These are phyloP conservation scores for Ditylenchus weischeri DNA, from an alignment of 2,888 invertebrate genomes.

Conservation along the genomic window DNA sequence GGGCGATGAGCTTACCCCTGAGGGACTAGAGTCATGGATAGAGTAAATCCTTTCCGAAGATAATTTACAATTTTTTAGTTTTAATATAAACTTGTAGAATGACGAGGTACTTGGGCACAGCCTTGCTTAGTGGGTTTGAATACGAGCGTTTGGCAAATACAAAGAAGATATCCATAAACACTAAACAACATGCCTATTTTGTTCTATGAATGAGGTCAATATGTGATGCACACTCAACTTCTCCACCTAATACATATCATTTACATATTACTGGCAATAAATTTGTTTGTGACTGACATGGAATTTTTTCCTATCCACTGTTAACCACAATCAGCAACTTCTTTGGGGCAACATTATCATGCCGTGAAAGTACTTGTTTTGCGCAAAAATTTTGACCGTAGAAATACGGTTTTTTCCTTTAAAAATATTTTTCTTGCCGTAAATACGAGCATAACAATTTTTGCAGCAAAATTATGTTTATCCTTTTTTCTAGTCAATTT, in stretches of 20 bases:
- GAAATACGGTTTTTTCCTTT: too few species aligned
- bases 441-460: too few species aligned
- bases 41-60: slow-evolving; percentile 35
- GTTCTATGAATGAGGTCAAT: slow-evolving; percentile 6
- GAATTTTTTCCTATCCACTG: too few species aligned
- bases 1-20: slow-evolving; percentile 38
- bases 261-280: background rate
- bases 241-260: slow-evolving; percentile 2
- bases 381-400: too few species aligned
- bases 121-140: slow-evolving; percentile 42
- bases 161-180: slow-evolving; percentile 38
- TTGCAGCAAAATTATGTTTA: too few species aligned
- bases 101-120: slow-evolving; percentile 39
- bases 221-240: too few species aligned
- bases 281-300: too few species aligned
- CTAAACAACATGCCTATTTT: slow-evolving; percentile 35
- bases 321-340: too few species aligned
- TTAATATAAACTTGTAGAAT: background rate
- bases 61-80: background rate
- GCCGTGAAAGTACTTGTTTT: too few species aligned
- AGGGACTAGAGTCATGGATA: slow-evolving; percentile 45
- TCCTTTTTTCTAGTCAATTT: too few species aligned
- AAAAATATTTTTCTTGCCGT: too few species aligned
- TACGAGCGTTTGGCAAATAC: slow-evolving; percentile 40
- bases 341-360: too few species aligned